These are phyloP conservation scores for Neomonachus schauinslandi DNA, from an alignment of 2,113 vertebrate genomes.

Conservation along the genomic window DNA sequence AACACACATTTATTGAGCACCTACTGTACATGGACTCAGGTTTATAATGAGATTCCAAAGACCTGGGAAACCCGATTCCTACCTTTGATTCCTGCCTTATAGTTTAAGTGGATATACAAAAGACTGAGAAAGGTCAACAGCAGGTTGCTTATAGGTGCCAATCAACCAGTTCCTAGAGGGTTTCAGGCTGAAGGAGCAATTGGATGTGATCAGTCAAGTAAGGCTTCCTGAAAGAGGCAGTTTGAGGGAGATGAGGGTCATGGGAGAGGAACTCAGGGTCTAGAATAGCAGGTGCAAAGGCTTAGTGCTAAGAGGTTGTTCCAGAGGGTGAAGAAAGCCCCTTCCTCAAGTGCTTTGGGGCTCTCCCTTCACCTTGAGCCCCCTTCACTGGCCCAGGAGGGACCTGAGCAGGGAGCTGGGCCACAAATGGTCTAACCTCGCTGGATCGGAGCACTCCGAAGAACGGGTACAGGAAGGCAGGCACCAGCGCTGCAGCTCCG, in stretches of 20 bases:
- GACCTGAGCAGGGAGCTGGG: neutral
- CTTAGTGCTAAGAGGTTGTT: neutral
- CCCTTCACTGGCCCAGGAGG: neutral
- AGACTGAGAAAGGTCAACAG: neutral
- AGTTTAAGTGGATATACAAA: neutral
- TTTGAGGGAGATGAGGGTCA: neutral
- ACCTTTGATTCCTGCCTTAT: neutral
- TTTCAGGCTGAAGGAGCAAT: neutral
- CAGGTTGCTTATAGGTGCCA: too few species aligned
- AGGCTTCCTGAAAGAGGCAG: neutral
- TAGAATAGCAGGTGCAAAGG: neutral
- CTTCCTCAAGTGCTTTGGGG: neutral
- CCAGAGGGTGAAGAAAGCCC: neutral
- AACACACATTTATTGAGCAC: neutral
- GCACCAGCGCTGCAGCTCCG: constrained; percentile 96
- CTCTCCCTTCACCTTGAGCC: neutral
- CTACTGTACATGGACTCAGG: neutral
- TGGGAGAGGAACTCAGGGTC: neutral
- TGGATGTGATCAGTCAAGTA: neutral
- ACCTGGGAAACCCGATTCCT: neutral
- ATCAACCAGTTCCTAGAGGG: neutral
- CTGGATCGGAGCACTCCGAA: constrained; percentile 98
- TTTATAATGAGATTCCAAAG: neutral
- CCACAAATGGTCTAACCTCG: constrained; percentile 88
- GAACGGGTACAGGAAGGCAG: constrained; percentile 97